Evolutionary conservation across 1,140 invertebrate genomes (phyloP), one percentile per base, ranked within the genome.

Genomic region (Drosophila azteca): DNA sequence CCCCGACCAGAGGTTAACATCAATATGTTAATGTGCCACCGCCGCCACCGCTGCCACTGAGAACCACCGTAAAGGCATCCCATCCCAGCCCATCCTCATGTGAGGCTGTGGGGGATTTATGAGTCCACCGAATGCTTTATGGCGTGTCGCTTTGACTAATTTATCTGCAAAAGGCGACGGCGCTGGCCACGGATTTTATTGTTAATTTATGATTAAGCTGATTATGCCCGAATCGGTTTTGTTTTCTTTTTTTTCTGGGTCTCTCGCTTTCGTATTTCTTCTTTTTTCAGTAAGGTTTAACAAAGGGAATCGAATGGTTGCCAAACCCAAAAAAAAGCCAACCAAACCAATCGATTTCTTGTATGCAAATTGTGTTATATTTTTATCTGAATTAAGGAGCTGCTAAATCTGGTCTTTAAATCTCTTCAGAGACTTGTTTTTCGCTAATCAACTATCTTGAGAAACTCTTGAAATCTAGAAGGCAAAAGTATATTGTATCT

Each of bases 71-170:
- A 6, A 20, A 17, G 43, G 35, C 31, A 31, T 60, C 48, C 68
- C 55, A 52, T 39, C 3, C 63, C 8, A 66, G 52, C 2, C 49
- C 58, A 78, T 69, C 64, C 76, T 81, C 71, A 17, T 48, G 26
- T 26, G 64, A 45, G 58, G 53, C 70, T 58, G 70, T 17, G 20
- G 50, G 66, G 67, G 79, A 90, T 90, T 90, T 90, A 90, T 90
- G 88, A 77, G 80, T 88, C 85, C 88, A 88, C 51, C 71, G 57
- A 84, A 90, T 90, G 88, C 88, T 90, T 90, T 90, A 90, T 90
- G 88, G 83, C 72, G 88, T 90, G 88, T 90, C 80, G 80, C 65
- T 85, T 88, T 90, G 88, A 90, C 88, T 90, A 90, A 90, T 90
- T 90, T 90, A 88, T 90, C 72, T 89, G 75, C 60, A 65, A 65